Percentiles rank a stretch among this genome's conserved stretches.
Conservation (phyloP, 2,797 vertebrate genomes). For the Pipistrellus pygmaeus region DNA sequence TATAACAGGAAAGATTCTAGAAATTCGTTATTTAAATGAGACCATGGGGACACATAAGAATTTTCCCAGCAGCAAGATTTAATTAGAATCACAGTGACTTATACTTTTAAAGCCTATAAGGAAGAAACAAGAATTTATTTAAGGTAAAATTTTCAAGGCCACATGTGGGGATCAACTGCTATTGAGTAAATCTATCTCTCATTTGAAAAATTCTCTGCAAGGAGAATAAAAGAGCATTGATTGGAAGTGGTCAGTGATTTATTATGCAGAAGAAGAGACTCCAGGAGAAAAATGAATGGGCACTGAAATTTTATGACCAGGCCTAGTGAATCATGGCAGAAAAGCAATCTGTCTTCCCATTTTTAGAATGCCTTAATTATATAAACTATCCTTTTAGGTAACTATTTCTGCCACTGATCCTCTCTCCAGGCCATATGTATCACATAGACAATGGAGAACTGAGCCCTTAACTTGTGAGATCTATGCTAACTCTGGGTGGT, state of each 20-base stretch:
- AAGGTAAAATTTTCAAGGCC: neutral
- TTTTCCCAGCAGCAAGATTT: neutral
- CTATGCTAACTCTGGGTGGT: neutral
- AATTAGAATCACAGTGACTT: neutral
- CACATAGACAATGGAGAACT: neutral
- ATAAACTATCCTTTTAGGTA: neutral
- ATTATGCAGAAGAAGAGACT: neutral
- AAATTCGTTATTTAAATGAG: neutral
- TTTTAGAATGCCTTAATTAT: neutral
- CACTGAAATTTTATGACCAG: neutral
- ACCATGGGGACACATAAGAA: neutral
- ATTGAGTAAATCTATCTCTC: neutral
- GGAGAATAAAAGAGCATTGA: neutral
- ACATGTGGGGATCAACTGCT: neutral
- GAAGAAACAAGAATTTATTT: neutral
- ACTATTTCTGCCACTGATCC: neutral
- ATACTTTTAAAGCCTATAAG: neutral
- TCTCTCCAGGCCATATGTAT: neutral
- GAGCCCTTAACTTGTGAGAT: neutral
- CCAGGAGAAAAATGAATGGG: neutral
- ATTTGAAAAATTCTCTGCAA: conserved; percentile 15
- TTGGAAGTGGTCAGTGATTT: conserved; percentile 15
- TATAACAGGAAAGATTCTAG: neutral
- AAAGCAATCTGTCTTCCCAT: neutral
- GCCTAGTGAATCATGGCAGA: neutral